Evolutionary conservation across 2,888 invertebrate genomes (phyloP), one percentile per base, ranked within the genome.

Genomic region (Synanthedon vespiformis): DNA sequence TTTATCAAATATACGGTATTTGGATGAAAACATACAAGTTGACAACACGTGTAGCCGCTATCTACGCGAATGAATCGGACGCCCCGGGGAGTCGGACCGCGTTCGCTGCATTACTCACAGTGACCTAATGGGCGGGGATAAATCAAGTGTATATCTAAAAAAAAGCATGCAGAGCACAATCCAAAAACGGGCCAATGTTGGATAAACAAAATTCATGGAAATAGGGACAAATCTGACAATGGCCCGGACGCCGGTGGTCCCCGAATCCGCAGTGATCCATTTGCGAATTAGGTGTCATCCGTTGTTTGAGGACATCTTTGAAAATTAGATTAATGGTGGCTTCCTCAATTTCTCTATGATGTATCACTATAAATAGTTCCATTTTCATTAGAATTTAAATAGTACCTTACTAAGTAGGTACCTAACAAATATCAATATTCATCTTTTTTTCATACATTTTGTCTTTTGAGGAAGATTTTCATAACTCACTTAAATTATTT

Each of bases 171-270:
- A 56, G 51, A 57, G 34, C 74, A 77, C 67, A 64, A 72, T 67
- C 66, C 76, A 76, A 71, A 76, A 77, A 74, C 75, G 72, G 68
- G 61, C 78, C 74, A 77, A 80, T 77, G 75, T 79, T 79, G 80
- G 77, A 81, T 81, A 82, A 80, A 83, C 81, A 80, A 77, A 84
- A 85, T 86, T 85, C 85, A 84, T 80, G 84, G 86, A 84, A 84
- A 84, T 77, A 72, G 75, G 77, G 78, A 82, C 82, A 81, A 81
- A 83, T 84, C 77, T 73, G 70, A 81, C 80, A 79, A 80, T 79
- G 22, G 70, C 73, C 65, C 67, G 60, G 68, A 68, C 63, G 6
- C 77, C 70, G 75, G 82, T 76, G 77, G 80, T 74, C 82, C 68
- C 72, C 70, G 18, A 12, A 18, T 47, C n/a, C 34, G 12, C 13